These are phyloP conservation scores for Coptotermes formosanus DNA, from an alignment of 1,140 invertebrate genomes.

Conservation along the genomic window DNA sequence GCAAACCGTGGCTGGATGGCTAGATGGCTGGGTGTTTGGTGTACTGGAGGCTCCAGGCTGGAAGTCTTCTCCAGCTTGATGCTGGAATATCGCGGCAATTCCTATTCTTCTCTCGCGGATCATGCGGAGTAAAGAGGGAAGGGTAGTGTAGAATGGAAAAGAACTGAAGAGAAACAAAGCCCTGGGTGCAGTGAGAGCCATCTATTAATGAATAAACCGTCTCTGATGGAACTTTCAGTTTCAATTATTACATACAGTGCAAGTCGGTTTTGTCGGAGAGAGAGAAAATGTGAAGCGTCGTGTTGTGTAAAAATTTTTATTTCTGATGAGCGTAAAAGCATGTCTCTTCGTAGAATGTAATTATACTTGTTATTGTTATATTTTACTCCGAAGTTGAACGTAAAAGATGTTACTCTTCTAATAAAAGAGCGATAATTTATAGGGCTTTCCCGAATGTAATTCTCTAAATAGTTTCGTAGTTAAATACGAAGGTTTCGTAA, in stretches of 20 bases:
- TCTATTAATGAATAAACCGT: not conserved
- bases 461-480: too few relatives aligned
- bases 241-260: not conserved
- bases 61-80: not conserved
- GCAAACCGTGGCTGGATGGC: slow-evolving; percentile 12
- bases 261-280: not conserved
- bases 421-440: not conserved
- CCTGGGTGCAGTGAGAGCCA: not conserved
- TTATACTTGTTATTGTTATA: not conserved
- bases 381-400: not conserved
- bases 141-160: not conserved
- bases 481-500: too few relatives aligned
- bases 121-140: not conserved
- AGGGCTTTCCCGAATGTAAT: too few relatives aligned
- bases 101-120: not conserved
- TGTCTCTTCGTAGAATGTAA: not conserved
- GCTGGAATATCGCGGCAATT: not conserved
- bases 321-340: not conserved
- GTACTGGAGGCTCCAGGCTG: slow-evolving; percentile 12
- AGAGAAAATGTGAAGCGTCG: not conserved
- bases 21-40: not conserved
- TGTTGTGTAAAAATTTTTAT: not conserved
- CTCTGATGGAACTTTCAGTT: not conserved
- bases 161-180: slow-evolving; percentile 1
- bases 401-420: not conserved